Conservation (phyloP, 92 coral and sea anemone genomes). For the Isaurus tuberculatus region DNA sequence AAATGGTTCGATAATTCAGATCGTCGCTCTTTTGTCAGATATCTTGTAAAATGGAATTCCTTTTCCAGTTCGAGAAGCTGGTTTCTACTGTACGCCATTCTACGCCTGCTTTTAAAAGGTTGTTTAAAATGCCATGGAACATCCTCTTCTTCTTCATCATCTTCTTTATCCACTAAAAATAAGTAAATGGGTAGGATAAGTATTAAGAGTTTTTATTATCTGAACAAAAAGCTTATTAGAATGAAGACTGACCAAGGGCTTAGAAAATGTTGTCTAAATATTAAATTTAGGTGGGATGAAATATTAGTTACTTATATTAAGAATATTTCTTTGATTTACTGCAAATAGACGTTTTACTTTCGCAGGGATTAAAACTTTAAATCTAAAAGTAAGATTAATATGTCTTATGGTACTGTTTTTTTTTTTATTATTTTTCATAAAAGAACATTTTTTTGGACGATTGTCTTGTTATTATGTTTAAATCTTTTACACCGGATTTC, state of each 20-base stretch:
- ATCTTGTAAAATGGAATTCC: constrained; percentile 98
- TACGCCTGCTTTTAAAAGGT: constrained; percentile 93
- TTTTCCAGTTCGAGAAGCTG: constrained; percentile 97
- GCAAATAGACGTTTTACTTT: no score
- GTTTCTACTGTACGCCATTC: constrained; percentile 94
- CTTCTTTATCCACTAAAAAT: constrained; percentile 35
- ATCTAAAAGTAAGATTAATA: no score
- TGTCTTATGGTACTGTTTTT: background rate
- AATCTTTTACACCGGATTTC: background rate
- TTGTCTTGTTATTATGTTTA: background rate
- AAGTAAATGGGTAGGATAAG: constrained; percentile 9
- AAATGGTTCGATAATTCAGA: constrained; percentile 88
- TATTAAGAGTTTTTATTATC: background rate
- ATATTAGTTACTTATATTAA: background rate
- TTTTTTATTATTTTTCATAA: no score
- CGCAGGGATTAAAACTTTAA: no score
- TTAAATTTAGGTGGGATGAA: constrained; percentile 18
- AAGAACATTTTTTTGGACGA: background rate
- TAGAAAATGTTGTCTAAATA: background rate
- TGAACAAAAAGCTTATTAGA: background rate
- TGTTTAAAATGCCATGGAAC: constrained; percentile 95
- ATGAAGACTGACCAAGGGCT: background rate
- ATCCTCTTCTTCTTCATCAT: constrained; percentile 40
- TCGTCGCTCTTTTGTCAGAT: constrained; percentile 94
- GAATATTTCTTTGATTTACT: background rate